Evolutionary conservation across 2,113 vertebrate species (phyloP), one percentile per base, ranked within the genome.

Genomic region (Chionomys nivalis): DNA sequence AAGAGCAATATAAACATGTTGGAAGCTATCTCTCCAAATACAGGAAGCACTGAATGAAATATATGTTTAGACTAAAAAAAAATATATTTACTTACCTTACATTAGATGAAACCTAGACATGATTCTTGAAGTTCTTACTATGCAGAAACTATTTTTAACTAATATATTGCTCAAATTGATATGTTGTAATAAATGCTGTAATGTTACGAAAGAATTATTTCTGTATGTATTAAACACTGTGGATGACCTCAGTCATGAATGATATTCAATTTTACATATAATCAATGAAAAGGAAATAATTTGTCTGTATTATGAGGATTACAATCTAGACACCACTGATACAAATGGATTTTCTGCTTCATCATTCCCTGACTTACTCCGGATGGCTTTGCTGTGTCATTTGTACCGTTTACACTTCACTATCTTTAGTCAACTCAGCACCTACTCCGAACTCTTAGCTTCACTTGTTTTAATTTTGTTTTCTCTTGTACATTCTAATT

Each of bases 401-500:
- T 44, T 82, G 13, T 81, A 92, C 11, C 73, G 36, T 89, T 94
- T 79, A 86, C 39, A 94, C 90, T 94, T 95, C 14, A 68, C 92
- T 94, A 72, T 94, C 95, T 95, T 89, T 96, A 96, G 92, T 82
- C 66, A 82, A 73, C 52, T 79, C 58, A 82, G 58, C 94, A 94
- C 77, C 33, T 94, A 96, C 94, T 90, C 85, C 58, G 76, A 92
- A 77, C 63, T 89, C 85, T 90, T 58, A 95, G 90, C 52, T 86
- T 95, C 90, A 95, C 94, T 95, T 47, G 11, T 90, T 95, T 96
- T 93, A 96, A 96, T 52, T 96, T 78, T 94, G 79, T 97, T 97
- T 94, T 96, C 81, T 90, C 79, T 90, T 83, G 66, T 92, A 21
- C 13, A 2, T 93, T 96, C 91, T 92, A 97, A 90, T 95, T 97